Evolutionary conservation across 1,140 invertebrate species (phyloP).

Genomic region (Eciton burchellii): DNA sequence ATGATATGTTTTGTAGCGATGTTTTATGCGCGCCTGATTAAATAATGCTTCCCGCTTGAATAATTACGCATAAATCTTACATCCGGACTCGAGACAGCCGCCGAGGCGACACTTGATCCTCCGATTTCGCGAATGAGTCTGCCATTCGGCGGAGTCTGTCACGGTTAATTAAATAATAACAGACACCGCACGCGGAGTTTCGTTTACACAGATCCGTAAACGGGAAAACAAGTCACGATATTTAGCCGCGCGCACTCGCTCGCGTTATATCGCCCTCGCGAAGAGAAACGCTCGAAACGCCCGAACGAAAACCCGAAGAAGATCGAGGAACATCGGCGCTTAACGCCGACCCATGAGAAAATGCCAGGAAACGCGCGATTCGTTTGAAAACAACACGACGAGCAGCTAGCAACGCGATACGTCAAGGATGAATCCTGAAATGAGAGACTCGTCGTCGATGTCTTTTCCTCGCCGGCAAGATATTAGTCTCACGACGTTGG

Average conservation of each 20-base stretch:
- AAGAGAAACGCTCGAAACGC: too few species aligned
- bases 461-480: background rate
- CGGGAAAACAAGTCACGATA: background rate
- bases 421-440: too few species aligned
- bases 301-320: background rate
- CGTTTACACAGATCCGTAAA: slow-evolving; percentile 7
- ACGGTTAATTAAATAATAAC: slow-evolving; percentile 33
- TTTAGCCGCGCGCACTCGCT: background rate
- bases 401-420: too few species aligned
- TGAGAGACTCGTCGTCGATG: too few species aligned
- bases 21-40: background rate
- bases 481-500: too few species aligned
- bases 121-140: slow-evolving; percentile 2
- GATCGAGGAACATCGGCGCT: too few species aligned
- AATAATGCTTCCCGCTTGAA: background rate
- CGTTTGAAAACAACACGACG: too few species aligned
- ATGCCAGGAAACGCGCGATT: too few species aligned
- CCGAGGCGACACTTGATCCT: background rate
- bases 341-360: too few species aligned
- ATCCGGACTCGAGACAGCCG: background rate
- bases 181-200: background rate
- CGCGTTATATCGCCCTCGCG: too few species aligned
- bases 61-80: slow-evolving; percentile 22
- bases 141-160: background rate
- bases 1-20: slow-evolving; percentile 12